Evolutionary conservation across 2,888 invertebrate species (phyloP), one percentile per base, ranked within the genome.

Genomic region (Chloroclystis v-ata): DNA sequence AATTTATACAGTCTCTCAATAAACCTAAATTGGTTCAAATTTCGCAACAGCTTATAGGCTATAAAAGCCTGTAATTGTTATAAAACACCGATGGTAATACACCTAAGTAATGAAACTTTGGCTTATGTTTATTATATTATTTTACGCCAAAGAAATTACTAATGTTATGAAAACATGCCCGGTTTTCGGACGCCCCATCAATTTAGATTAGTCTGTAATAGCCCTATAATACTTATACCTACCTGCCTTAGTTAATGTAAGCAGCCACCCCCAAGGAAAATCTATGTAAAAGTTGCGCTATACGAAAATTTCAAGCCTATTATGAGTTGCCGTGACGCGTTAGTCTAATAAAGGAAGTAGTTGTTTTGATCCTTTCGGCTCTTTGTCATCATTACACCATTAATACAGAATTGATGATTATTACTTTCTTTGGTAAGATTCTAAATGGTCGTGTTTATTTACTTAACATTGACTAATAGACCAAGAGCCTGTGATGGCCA

Each of bases 141-240:
- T 84, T 83, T 84, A 82, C 84, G 82, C 84, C 76, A 69, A 75
- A 79, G 67, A 83, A 84, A 81, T 79, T 82, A 80, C 79, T 82
- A 82, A 84, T 82, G 78, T 76, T 78, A 82, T 82, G 79, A 80
- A 83, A 83, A 82, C 80, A 78, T 78, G 69, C 72, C 72, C 73
- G 70, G 73, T 76, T 78, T 76, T 73, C 75, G 81, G 80, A 85
- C 82, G 81, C 80, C 77, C 86, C 87, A 87, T 87, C 86, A 87
- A 87, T 87, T 85, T 86, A 79, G 79, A 87, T 87, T 86, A 87
- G 85, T 75, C 64, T 60, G 77, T 84, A 87, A 85, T 86, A 78
- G 75, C 77, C 67, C 60, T 61, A 50, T 52, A 53, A 49, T 58
- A 56, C 52, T 47, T 40, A 45, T 39, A 43, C 28, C 35, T 32